A percentile compares a stretch with the other conserved stretches of the same genome.
These are phyloP conservation scores for Vulpes lagopus DNA, from an alignment of 2,113 vertebrate genomes.

Conservation along the genomic window DNA sequence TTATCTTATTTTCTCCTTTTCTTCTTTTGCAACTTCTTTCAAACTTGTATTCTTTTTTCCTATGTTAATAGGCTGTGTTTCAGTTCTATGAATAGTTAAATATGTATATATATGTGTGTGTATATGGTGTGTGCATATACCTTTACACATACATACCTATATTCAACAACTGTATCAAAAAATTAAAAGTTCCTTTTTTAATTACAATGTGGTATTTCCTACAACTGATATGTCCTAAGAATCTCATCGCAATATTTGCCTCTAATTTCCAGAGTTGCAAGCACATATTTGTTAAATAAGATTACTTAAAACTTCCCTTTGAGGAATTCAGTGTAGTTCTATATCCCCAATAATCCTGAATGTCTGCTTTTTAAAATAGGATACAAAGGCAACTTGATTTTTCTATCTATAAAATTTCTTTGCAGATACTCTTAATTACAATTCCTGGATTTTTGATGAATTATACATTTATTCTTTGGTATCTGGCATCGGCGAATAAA, in stretches of 20 bases:
- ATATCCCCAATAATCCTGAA: background rate
- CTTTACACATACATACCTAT: background rate
- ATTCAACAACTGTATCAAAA: background rate
- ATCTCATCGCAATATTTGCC: background rate
- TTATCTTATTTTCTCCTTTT: background rate
- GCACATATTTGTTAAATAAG: background rate
- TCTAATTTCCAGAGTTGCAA: background rate
- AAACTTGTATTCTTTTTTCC: background rate
- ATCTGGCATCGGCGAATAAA: conserved; percentile 74
- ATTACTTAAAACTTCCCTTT: background rate
- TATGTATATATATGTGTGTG: background rate
- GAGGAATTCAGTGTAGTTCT: background rate
- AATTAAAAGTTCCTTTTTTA: conserved; percentile 1
- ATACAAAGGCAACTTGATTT: conserved; percentile 24
- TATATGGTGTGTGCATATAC: background rate
- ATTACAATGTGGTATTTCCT: background rate
- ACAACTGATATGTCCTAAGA: background rate
- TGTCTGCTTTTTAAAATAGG: conserved; percentile 52
- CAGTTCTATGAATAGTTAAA: background rate
- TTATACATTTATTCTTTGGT: conserved; percentile 75
- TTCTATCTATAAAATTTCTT: conserved; percentile 56
- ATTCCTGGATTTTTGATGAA: conserved; percentile 73
- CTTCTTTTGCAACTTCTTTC: background rate
- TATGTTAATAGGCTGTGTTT: background rate
- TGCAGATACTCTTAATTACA: conserved; percentile 77